Evolutionary conservation across 2,797 vertebrate species (phyloP), one percentile per base, ranked within the genome.

Genomic region (Betta splendens): DNA sequence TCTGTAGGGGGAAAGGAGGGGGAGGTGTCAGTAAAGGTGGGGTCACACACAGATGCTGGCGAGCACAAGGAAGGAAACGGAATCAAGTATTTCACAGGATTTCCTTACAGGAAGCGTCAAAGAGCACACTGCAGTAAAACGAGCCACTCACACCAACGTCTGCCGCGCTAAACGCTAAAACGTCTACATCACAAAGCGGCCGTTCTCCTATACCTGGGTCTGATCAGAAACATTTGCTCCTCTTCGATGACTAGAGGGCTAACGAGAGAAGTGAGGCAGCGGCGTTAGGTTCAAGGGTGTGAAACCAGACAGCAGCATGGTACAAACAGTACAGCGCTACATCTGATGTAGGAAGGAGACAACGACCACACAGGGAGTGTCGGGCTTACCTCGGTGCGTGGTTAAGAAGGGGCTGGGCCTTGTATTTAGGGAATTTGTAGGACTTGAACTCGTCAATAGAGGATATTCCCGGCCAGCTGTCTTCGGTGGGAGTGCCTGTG

Each of bases 391-490:
- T 96, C 64, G 96, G 96, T 9, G 96, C 96, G 29, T 98, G 95
- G 85, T 95, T 98, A 79, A 98, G 95, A 42, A 98, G 92, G 35
- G 94, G 94, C 73, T 98, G 95, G 17, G 92, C 78, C 74, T 97
- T 97, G 75, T 98, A 98, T 80, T 97, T 98, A 54, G 95, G 94
- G 62, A 98, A 98, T 85, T 94, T 98, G 86, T 97, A 95, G 81
- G 97, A 94, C 91, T 94, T 96, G 86, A 97, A 97, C 80, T 98
- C 96, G 29, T 98, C 95, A 71, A 94, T 94, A 72, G 94, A 94
- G 72, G 92, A 94, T 88, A 97, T 94, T 71, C 95, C 94, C 33
- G 96, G 91, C 96, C 96, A 98, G 63, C 89, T 96, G 88, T 97
- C 95, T 79, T 98, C 96, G 72, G 92, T 92, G 11, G 96, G 96